A percentile compares a stretch with the other conserved stretches of the same genome.
Conservation (phyloP, 2,797 vertebrate genomes). For the Sciaenops ocellatus region DNA sequence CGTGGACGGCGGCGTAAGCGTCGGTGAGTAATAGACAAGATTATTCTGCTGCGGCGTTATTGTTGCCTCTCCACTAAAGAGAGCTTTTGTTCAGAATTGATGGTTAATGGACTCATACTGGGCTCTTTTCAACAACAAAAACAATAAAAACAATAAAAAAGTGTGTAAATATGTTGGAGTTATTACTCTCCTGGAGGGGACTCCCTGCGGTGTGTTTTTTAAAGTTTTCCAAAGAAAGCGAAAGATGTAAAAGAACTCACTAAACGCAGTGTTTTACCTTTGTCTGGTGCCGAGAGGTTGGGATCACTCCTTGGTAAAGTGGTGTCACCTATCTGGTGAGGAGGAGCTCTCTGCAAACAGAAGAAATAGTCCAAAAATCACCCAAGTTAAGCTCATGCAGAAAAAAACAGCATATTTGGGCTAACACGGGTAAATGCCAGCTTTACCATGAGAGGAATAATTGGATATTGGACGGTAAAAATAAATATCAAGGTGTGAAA, state of each 20-base stretch:
- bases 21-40: constrained; percentile 7
- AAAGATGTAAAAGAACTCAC: constrained; percentile 5
- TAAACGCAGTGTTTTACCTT: constrained; percentile 86
- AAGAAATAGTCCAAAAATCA: constrained; percentile 19
- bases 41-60: background rate
- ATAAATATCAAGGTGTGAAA: constrained; percentile 30
- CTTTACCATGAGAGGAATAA: background rate
- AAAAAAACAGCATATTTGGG: background rate
- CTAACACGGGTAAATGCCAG: constrained; percentile 2
- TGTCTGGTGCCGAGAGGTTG: constrained; percentile 93
- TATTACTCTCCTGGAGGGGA: background rate
- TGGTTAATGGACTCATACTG: background rate
- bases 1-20: background rate
- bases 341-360: constrained; percentile 88
- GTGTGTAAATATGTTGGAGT: background rate
- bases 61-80: background rate
- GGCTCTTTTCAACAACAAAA: constrained; percentile 3
- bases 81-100: constrained; percentile 2
- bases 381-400: background rate
- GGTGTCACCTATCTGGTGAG: constrained; percentile 92
- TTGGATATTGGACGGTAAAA: constrained; percentile 16
- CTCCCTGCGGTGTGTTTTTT: background rate
- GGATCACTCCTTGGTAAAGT: constrained; percentile 95
- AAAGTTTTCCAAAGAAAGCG: background rate
- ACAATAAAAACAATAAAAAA: background rate